Evolutionary conservation across 1,140 invertebrate species (phyloP).

Genomic region (Dreissena polymorpha): DNA sequence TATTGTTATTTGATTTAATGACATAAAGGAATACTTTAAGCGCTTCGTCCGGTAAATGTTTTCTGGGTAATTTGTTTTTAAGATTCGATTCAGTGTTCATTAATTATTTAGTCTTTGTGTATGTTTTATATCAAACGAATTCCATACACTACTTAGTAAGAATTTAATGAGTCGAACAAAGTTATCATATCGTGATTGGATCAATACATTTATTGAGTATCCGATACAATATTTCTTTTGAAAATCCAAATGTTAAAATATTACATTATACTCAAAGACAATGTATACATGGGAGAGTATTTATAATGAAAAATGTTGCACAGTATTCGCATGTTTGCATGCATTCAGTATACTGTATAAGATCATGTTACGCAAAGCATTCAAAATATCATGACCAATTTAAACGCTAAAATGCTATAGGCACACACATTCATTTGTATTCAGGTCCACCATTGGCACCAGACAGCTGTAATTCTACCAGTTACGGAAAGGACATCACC

Average conservation of each 20-base stretch:
- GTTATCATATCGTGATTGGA: too few relatives aligned
- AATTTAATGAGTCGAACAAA: too few relatives aligned
- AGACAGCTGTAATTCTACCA: conserved; percentile 41
- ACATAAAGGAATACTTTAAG: not conserved
- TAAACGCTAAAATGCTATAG: too few relatives aligned
- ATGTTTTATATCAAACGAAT: too few relatives aligned
- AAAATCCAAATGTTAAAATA: too few relatives aligned
- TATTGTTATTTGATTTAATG: not conserved
- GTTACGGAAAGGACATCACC: conserved; percentile 5
- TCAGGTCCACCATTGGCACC: conserved; percentile 63
- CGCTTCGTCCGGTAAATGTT: not conserved
- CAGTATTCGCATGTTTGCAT: not conserved
- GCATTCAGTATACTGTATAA: not conserved
- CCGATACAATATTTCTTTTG: too few relatives aligned
- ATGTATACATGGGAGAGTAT: not conserved
- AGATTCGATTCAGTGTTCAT: too few relatives aligned
- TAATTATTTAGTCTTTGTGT: too few relatives aligned
- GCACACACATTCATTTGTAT: not conserved
- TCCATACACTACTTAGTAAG: too few relatives aligned
- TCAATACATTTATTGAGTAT: too few relatives aligned
- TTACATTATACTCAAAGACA: too few relatives aligned
- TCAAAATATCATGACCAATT: not conserved
- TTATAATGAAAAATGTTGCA: not conserved
- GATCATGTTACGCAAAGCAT: not conserved
- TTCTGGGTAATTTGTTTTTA: not conserved